phyloP scores from a whole-genome alignment of 1,140 invertebrate genomes.

The Watersipora subatra region DNA sequence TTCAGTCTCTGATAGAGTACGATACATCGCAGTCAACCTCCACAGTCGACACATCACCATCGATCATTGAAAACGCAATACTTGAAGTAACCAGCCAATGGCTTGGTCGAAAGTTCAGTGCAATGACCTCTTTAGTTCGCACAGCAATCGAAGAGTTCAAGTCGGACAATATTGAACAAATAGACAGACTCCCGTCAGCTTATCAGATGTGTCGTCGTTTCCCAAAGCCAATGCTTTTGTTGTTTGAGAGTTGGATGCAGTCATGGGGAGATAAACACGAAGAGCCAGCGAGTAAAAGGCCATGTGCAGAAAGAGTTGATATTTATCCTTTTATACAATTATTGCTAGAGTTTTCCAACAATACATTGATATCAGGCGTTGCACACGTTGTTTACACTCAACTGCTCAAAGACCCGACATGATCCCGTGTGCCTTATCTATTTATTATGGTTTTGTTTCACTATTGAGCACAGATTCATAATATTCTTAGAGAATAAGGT shows the following conservation, averaged over 20 bases:
- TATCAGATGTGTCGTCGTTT: background rate
- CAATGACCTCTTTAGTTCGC: background rate
- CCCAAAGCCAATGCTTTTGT: background rate
- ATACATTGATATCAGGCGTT: constrained; percentile 22
- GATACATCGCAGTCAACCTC: too few relatives aligned
- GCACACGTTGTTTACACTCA: constrained; percentile 27
- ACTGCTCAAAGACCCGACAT: constrained; percentile 5
- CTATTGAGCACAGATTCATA: too few relatives aligned
- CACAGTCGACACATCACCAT: too few relatives aligned
- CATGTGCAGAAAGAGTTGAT: background rate
- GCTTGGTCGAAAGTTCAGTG: background rate
- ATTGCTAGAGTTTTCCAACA: constrained; percentile 26
- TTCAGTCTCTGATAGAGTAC: background rate
- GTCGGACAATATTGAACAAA: background rate
- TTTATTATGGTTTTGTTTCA: too few relatives aligned
- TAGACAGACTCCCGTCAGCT: background rate
- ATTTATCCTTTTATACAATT: constrained; percentile 21
- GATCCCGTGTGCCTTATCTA: too few relatives aligned
- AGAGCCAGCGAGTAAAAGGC: too few relatives aligned
- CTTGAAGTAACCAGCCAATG: background rate
- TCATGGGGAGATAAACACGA: too few relatives aligned
- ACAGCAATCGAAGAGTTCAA: background rate
- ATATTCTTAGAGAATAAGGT: too few relatives aligned
- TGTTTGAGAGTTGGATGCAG: background rate
- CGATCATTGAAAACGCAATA: background rate